Percentiles rank a stretch among this genome's conserved stretches.
phyloP scores from a whole-genome alignment of 2,888 invertebrate genomes.

The Machimus rusticus region DNA sequence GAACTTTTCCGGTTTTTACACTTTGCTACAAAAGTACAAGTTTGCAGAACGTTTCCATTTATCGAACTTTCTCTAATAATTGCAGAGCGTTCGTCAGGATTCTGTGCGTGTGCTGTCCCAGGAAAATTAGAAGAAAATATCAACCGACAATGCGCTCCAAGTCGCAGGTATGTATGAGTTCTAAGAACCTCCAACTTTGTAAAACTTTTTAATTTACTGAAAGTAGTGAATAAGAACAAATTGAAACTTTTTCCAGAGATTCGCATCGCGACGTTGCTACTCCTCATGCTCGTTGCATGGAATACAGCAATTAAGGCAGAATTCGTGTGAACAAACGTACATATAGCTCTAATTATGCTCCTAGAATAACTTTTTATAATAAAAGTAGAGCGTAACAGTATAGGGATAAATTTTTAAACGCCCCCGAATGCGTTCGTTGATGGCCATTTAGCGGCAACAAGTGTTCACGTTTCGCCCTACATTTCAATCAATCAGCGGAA shows the following conservation, averaged over 20 bases:
- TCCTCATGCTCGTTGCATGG: slow-evolving; percentile 80
- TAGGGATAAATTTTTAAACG: background rate
- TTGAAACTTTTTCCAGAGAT: slow-evolving; percentile 71
- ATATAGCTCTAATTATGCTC: slow-evolving; percentile 68
- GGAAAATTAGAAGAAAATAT: slow-evolving; percentile 80
- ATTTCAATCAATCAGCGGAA: background rate
- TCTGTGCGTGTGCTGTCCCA: slow-evolving; percentile 87
- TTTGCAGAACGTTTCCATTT: background rate
- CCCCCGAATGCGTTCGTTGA: background rate
- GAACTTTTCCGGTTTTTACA: background rate
- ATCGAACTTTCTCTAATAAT: slow-evolving; percentile 58
- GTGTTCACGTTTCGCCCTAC: background rate
- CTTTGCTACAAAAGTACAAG: background rate
- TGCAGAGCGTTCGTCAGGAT: slow-evolving; percentile 92
- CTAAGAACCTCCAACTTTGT: background rate
- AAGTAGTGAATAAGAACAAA: background rate
- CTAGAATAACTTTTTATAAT: background rate
- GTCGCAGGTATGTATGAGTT: slow-evolving; percentile 74
- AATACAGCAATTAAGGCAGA: slow-evolving; percentile 76
- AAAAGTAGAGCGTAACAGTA: background rate
- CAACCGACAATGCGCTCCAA: slow-evolving; percentile 86
- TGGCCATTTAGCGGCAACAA: background rate
- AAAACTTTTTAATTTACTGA: background rate
- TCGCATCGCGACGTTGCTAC: slow-evolving; percentile 80
- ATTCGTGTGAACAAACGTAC: slow-evolving; percentile 85